These are phyloP conservation scores for Drosophila infuscata DNA, from an alignment of 2,888 invertebrate genomes.

Conservation along the genomic window DNA sequence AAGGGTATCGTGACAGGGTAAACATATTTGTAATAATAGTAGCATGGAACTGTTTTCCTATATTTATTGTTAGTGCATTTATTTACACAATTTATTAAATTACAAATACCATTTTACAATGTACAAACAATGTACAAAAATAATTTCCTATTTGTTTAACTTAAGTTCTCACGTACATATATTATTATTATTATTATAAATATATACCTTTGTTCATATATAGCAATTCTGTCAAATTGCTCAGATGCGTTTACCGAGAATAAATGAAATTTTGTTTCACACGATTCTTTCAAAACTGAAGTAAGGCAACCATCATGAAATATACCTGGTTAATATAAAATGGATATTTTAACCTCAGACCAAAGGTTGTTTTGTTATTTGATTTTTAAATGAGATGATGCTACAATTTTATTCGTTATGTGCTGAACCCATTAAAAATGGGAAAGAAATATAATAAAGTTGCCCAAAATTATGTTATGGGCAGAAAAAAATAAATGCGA, in stretches of 20 bases:
- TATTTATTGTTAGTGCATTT: constrained; percentile 10
- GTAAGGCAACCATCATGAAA: neutral
- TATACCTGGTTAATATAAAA: neutral
- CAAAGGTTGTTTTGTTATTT: neutral
- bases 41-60: neutral
- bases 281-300: constrained; percentile 21
- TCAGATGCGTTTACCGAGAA: constrained; percentile 11
- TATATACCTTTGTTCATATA: neutral
- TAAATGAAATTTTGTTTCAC: constrained; percentile 11
- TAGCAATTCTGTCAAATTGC: constrained; percentile 16
- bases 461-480: neutral
- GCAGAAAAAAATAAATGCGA: neutral
- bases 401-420: neutral
- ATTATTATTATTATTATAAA: neutral
- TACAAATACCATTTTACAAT: constrained; percentile 9
- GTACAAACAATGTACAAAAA: constrained; percentile 12
- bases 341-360: neutral
- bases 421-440: neutral
- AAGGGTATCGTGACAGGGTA: constrained; percentile 3
- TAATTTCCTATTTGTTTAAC: constrained; percentile 13
- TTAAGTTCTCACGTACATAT: constrained; percentile 32
- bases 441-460: neutral
- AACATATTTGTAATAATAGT: neutral
- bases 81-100: constrained; percentile 15
- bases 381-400: neutral